A percentile compares a stretch with the other conserved stretches of the same genome.
Conservation (phyloP, 2,113 vertebrate species). For the Nycticorax nycticorax region DNA sequence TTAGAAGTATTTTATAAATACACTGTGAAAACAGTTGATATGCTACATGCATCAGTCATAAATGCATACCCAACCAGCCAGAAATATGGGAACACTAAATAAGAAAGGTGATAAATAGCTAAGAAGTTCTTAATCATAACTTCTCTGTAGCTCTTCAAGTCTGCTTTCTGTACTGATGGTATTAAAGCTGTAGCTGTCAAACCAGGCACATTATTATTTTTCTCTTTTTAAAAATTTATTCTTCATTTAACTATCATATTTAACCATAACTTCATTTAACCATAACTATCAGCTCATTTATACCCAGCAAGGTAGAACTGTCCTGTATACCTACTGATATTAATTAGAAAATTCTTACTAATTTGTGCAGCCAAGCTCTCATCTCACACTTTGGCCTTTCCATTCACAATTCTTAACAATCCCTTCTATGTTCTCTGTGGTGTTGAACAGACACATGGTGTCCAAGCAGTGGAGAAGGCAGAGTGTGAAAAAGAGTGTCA, state of each 20-base stretch:
- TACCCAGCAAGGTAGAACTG: not conserved
- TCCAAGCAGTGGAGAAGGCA: not conserved
- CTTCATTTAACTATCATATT: not conserved
- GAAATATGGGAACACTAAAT: not conserved
- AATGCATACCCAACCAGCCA: not conserved
- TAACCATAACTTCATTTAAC: not conserved
- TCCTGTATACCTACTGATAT: not conserved
- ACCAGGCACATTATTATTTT: not conserved
- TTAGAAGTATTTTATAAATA: constrained; percentile 49
- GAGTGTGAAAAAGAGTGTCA: not conserved
- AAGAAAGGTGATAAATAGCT: not conserved
- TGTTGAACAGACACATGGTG: not conserved
- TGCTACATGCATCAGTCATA: not conserved
- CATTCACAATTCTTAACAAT: not conserved
- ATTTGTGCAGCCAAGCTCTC: not conserved
- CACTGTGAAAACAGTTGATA: constrained; percentile 3
- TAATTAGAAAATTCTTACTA: not conserved
- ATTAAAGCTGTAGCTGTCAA: not conserved
- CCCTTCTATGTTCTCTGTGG: fast-evolving
- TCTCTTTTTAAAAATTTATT: not conserved
- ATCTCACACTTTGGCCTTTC: not conserved
- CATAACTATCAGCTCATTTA: not conserved
- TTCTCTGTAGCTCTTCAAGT: not conserved
- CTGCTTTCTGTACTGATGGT: not conserved
- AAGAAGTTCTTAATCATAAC: not conserved